Evolutionary conservation across 2,797 vertebrate species (phyloP).

Genomic region (Thunnus albacares): DNA sequence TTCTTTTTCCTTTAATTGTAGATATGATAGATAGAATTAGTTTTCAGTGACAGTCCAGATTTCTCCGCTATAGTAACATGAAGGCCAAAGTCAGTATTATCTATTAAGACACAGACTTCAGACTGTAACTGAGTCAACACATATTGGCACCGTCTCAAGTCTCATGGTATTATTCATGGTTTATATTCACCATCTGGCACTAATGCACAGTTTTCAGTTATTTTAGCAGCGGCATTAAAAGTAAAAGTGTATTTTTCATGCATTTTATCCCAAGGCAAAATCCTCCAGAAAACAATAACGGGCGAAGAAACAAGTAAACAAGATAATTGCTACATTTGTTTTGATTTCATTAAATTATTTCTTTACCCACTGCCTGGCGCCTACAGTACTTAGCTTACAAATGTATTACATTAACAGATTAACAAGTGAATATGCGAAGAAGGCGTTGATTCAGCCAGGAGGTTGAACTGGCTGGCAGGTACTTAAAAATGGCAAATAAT

Average conservation of each 20-base stretch:
- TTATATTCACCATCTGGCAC: slow-evolving; percentile 74
- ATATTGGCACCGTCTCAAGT: slow-evolving; percentile 56
- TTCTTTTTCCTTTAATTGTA: slow-evolving; percentile 3
- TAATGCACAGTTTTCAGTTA: slow-evolving; percentile 64
- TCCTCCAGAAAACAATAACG: slow-evolving; percentile 57
- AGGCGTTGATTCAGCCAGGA: slow-evolving; percentile 35
- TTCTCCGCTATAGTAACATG: slow-evolving; percentile 30
- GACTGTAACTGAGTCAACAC: slow-evolving; percentile 72
- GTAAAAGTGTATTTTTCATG: slow-evolving; percentile 61
- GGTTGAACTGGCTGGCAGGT: slow-evolving; percentile 4
- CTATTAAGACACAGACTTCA: slow-evolving; percentile 60
- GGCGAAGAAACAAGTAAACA: slow-evolving; percentile 59
- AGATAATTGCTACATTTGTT: slow-evolving; percentile 69
- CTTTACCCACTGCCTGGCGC: slow-evolving; percentile 21
- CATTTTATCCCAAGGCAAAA: slow-evolving; percentile 59
- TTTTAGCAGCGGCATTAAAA: slow-evolving; percentile 66
- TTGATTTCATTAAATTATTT: slow-evolving; percentile 59
- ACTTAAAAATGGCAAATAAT: slow-evolving; percentile 19
- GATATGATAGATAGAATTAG: slow-evolving; percentile 14
- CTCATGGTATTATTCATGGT: slow-evolving; percentile 63
- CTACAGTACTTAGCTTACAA: slow-evolving; percentile 27
- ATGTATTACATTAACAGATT: slow-evolving; percentile 44
- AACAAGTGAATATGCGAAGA: slow-evolving; percentile 29
- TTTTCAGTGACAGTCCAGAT: slow-evolving; percentile 15
- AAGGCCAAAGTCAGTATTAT: slow-evolving; percentile 57